phyloP scores from a whole-genome alignment of 2,113 vertebrate species.

The Pseudopodoces humilis region DNA sequence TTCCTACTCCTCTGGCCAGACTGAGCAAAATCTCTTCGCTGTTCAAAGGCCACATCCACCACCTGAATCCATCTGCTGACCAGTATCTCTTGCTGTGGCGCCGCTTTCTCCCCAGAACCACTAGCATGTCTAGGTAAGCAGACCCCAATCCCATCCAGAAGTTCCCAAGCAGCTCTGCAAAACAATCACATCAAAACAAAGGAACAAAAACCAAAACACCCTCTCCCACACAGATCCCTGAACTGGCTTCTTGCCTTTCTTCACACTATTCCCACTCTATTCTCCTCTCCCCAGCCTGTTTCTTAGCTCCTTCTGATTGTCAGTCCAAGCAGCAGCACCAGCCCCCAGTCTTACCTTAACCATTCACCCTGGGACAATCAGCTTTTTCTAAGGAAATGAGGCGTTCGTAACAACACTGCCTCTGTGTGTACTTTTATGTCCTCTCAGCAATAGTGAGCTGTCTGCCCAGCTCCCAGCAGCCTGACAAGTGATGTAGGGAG shows the following conservation, averaged over 20 bases:
- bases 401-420: background rate
- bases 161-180: background rate
- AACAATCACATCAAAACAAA: background rate
- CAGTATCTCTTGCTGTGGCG: background rate
- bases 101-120: background rate
- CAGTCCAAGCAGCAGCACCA: background rate
- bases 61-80: background rate
- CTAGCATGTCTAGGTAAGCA: background rate
- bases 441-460: background rate
- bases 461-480: background rate
- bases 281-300: background rate
- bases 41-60: background rate
- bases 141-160: background rate
- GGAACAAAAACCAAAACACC: background rate
- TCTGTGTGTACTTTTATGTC: background rate
- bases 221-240: background rate
- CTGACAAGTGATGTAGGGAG: background rate
- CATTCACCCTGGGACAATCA: background rate
- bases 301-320: background rate
- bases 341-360: background rate
- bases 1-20: background rate
- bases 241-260: background rate
- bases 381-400: slow-evolving; percentile 35
- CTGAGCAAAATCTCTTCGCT: background rate
- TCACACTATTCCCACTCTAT: background rate